Evolutionary conservation across 35 echinoderm and acorn worm genomes (phyloP).

Genomic region (Anneissia japonica): DNA sequence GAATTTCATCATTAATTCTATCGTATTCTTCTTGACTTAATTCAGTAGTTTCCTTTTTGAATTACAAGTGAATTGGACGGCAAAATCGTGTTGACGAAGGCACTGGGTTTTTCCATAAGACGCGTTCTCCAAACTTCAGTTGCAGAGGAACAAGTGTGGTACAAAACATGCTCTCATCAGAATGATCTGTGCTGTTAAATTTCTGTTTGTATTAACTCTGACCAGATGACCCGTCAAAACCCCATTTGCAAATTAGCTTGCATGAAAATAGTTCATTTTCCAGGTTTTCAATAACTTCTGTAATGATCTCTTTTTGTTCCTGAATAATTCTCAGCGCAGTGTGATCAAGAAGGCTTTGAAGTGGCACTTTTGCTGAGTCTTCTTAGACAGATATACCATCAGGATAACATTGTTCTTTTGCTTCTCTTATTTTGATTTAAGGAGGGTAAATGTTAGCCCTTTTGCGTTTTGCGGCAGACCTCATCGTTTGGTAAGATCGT

Average conservation of each 20-base stretch:
- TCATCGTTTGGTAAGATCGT: conserved; percentile 37
- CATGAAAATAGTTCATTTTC: conserved; percentile 26
- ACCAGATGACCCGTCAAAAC: conserved; percentile 41
- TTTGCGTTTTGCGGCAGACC: conserved; percentile 18
- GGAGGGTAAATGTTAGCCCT: conserved; percentile 36
- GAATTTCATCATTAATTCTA: conserved; percentile 10
- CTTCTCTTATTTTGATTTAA: conserved; percentile 35
- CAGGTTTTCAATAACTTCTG: conserved; percentile 11
- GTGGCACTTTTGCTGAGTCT: conserved; percentile 28
- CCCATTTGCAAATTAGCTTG: conserved; percentile 50
- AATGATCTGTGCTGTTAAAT: conserved; percentile 5
- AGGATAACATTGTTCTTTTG: conserved; percentile 30
- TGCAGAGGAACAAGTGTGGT: conserved; percentile 49
- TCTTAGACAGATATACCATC: not conserved
- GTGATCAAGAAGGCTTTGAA: conserved; percentile 51
- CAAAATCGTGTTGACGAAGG: conserved; percentile 36
- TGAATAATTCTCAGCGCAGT: conserved; percentile 44
- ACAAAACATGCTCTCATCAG: conserved; percentile 33
- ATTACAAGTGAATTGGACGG: conserved; percentile 30
- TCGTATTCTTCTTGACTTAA: conserved; percentile 7
- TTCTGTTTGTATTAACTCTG: conserved; percentile 48
- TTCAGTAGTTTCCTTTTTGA: conserved; percentile 34
- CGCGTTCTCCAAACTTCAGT: conserved; percentile 6
- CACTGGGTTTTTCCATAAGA: conserved; percentile 39
- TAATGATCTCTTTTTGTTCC: conserved; percentile 41